phyloP scores from a whole-genome alignment of 2,797 vertebrate genomes.

The Holocentrus rufus region DNA sequence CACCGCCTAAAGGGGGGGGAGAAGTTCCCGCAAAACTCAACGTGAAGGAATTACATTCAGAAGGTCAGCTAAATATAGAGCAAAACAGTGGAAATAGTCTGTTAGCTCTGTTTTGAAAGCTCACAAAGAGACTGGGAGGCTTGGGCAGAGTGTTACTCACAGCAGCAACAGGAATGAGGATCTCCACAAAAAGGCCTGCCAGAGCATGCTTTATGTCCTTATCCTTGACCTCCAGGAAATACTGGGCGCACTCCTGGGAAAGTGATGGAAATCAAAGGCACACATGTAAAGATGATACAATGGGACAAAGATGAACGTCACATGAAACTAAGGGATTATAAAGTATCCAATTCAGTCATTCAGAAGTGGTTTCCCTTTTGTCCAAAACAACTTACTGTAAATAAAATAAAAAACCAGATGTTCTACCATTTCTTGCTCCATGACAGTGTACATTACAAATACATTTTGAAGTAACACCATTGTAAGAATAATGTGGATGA shows the following conservation, averaged over 20 bases:
- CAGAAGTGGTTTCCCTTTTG: no score
- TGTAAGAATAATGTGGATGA: no score
- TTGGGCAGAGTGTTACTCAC: constrained; percentile 83
- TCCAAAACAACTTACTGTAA: no score
- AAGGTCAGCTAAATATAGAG: not conserved
- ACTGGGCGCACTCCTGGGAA: constrained; percentile 96
- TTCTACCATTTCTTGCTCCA: no score
- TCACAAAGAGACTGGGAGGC: not conserved
- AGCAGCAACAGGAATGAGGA: constrained; percentile 99
- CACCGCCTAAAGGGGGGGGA: constrained; percentile 86
- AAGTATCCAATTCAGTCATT: no score
- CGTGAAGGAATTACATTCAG: not conserved
- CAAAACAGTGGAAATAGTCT: no score
- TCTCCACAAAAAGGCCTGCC: constrained; percentile 98
- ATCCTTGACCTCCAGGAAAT: constrained; percentile 99
- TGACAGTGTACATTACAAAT: no score
- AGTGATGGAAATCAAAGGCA: constrained; percentile 6
- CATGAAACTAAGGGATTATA: no score
- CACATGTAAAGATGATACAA: constrained; percentile 1
- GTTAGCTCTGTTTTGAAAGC: no score
- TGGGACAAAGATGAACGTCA: no score
- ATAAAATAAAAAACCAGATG: no score
- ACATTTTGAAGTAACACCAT: no score
- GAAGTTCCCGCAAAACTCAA: constrained; percentile 1
- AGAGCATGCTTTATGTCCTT: constrained; percentile 99